Evolutionary conservation across 2,113 vertebrate genomes (phyloP).

Genomic region (Syngnathoides biaculeatus): DNA sequence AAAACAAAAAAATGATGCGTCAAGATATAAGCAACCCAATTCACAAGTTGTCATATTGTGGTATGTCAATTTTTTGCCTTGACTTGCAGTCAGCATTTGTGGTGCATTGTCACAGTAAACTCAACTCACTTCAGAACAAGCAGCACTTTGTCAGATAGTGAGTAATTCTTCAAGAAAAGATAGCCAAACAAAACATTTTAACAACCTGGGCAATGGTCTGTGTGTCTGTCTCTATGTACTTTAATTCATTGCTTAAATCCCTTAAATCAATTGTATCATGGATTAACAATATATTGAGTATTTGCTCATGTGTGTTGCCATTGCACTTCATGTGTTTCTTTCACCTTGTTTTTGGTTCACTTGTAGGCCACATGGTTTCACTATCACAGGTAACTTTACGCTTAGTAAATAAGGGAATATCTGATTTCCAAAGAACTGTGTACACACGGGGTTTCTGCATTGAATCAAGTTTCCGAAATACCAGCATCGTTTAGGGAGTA

Average conservation of each 20-base stretch:
- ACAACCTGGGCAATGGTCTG: neutral
- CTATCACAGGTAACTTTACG: slow-evolving; percentile 25
- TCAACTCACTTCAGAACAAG: no score
- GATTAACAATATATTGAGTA: neutral
- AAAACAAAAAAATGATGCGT: no score
- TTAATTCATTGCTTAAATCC: no score
- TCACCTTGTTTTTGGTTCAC: slow-evolving; percentile 10
- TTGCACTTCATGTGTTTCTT: neutral
- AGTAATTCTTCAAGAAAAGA: neutral
- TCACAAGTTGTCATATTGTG: no score
- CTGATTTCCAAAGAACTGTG: slow-evolving; percentile 27
- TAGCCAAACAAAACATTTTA: no score
- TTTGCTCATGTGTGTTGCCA: neutral
- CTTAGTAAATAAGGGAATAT: slow-evolving; percentile 35
- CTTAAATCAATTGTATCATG: no score
- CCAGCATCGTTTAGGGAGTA: slow-evolving; percentile 32
- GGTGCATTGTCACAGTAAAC: no score
- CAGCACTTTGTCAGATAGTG: neutral
- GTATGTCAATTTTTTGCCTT: no score
- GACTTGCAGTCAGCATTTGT: no score
- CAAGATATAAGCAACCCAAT: no score
- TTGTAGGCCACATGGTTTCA: slow-evolving; percentile 11
- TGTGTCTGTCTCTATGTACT: no score
- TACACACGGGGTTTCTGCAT: slow-evolving; percentile 11
- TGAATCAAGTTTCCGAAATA: slow-evolving; percentile 41